Base-by-base conservation (phyloP, 1,140 invertebrate species). In the Zaprionus gabonicus region DNA sequence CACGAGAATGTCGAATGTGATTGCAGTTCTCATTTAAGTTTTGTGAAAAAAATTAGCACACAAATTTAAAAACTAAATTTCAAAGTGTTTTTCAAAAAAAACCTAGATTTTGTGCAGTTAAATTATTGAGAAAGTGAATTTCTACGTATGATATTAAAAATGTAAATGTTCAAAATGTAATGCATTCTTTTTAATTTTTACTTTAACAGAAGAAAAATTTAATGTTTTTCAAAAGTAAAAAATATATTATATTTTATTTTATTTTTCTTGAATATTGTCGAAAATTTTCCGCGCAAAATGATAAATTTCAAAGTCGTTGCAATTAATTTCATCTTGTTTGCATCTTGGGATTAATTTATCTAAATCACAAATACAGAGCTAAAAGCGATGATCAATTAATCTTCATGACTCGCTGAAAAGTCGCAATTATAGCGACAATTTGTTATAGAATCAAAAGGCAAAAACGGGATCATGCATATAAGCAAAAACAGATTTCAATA, bases 331-430 rank as follows among this genome's bases (percentile, higher is more conserved):
- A 6, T 25, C 20, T 23, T n/a, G n/a, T 65, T 55, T 20, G 23
- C 58, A 38, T 6, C 46, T 62, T 12, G 6, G 23, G 34, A 34
- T 6, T 23, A 23, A 70, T 70, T 62, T 62, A 53, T 70, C 67
- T 53, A 38, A 36, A 53, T 70, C 23, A 62, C 17, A 28, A 9
- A 55, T 55, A 36, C 31, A n/a, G 2, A 65, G 28, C 41, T 13
- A 13, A 23, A 10, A 13, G 12, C 23, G 20, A 51, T 51, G 20
- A 23, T 53, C 67, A 53, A 69, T 69, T 62, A 36, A 69, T 62
- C 57, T 69, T 62, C 9, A 25, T 20, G 28, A 49, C 15, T n/a
- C 55, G 44, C 20, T 60, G 66, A 57, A 67, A 67, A 25, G 56
- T 36, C 23, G 28, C 44, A 49, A 27, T 69, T 25, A 51, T 51